phyloP scores from a whole-genome alignment of 2,797 vertebrate genomes.

The Sebastes taczanowskii region DNA sequence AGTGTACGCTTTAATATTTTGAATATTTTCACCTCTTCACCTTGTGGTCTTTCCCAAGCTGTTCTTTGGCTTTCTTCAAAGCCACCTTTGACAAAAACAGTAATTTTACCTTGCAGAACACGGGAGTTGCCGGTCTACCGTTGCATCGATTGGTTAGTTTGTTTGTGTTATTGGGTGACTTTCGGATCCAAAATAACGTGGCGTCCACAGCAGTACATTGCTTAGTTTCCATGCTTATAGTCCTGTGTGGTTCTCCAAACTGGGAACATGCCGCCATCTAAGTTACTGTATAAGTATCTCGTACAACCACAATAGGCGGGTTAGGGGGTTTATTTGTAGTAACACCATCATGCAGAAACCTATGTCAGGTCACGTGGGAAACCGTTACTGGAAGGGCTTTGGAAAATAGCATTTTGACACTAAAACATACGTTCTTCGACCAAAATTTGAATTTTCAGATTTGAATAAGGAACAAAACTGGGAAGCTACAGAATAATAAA shows the following conservation, averaged over 20 bases:
- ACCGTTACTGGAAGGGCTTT: no score
- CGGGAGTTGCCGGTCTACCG: not conserved
- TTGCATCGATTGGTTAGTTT: fast-evolving
- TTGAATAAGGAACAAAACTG: not conserved
- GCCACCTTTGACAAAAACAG: not conserved
- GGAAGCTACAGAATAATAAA: not conserved
- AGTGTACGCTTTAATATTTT: not conserved
- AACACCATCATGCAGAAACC: not conserved
- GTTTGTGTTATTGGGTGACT: no score
- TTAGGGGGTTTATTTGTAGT: no score
- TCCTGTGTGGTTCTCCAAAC: not conserved
- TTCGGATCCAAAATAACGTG: fast-evolving
- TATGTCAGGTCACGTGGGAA: no score
- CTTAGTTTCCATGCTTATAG: not conserved
- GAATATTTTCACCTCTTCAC: not conserved
- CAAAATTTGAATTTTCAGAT: not conserved
- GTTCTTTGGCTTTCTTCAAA: fast-evolving
- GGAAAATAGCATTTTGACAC: not conserved
- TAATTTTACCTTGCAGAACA: not conserved
- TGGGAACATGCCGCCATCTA: no score
- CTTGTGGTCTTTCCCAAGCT: fast-evolving
- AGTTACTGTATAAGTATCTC: no score
- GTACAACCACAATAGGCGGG: no score
- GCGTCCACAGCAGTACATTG: no score
- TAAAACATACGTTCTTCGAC: not conserved